Evolutionary conservation across 2,888 invertebrate genomes (phyloP), one percentile per base, ranked within the genome.

Genomic region (Scaptomyza polygonia): DNA sequence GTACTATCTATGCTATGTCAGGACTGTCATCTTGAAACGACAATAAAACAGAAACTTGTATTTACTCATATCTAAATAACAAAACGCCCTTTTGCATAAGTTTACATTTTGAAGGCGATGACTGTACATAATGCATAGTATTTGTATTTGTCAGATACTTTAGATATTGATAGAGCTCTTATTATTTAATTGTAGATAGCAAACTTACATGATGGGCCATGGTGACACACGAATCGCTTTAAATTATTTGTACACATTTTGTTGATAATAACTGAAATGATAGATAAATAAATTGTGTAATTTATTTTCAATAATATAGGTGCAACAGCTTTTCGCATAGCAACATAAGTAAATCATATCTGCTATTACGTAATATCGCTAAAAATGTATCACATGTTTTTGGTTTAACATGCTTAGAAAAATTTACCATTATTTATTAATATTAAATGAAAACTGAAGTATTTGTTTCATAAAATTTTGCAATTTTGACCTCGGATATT

Each of bases 241-340:
- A 47, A 77, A 63, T 63, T 49, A 67, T 67, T 57, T 56, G 55
- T 49, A 18, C 7, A 44, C 14, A 11, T 48, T 39, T 47, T 39
- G 30, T 52, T 73, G 71, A 71, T 71, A 67, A 67, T 48, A 54
- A 44, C 12, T 21, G 9, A 16, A 67, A 55, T 64, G 57, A 74
- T 61, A 72, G 55, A 76, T 55, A 59, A 52, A 44, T 48, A 59
- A 55, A 48, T 36, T 58, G 30, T 48, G 34, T 32, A 8, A 70
- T 64, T 25, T 29, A 18, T 44, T 51, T 43, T 14, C 18, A 29
- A 34, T 27, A 5, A 27, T 36, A 39, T n/a, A 8, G n/a, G n/a
- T n/a, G 1, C 4, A 47, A 44, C 14, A 9, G 30, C 12, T 16
- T 14, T 16, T 27, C 18, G 11, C 75, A 16, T 69, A 14, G 42